Percentiles rank a stretch among this genome's conserved stretches.
phyloP scores from a whole-genome alignment of 2,113 vertebrate genomes.

The Artemisiospiza belli region DNA sequence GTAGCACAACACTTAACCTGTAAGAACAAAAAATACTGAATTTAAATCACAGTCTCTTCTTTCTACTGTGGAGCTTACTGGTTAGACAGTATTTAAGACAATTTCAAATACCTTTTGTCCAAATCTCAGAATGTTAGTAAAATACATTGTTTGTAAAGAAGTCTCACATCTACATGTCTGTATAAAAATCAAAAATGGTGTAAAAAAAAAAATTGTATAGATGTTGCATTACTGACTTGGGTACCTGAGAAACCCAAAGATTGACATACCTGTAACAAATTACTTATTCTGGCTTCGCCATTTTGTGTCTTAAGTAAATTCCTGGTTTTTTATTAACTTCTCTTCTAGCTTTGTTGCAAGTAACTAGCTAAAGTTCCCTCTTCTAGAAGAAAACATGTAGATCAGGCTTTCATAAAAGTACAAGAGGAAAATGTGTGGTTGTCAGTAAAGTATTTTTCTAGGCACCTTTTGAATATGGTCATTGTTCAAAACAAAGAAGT shows the following conservation, averaged over 20 bases:
- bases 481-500: neutral
- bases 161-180: neutral
- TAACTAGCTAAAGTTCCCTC: neutral
- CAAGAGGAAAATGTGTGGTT: neutral
- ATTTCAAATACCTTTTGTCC: neutral
- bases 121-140: neutral
- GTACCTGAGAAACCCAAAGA: neutral
- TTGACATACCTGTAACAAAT: neutral
- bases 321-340: neutral
- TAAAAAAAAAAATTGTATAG: neutral
- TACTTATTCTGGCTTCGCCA: neutral
- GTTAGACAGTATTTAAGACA: neutral
- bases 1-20: fast-evolving
- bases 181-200: neutral
- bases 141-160: neutral
- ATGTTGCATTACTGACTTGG: neutral
- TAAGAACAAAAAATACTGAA: neutral
- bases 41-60: neutral
- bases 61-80: neutral
- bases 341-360: neutral
- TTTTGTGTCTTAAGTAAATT: neutral
- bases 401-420: neutral
- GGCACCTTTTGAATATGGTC: neutral
- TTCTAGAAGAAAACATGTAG: neutral
- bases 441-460: neutral